Base-by-base conservation (phyloP, 2,797 vertebrate genomes). In the Coregonus suidteri region DNA sequence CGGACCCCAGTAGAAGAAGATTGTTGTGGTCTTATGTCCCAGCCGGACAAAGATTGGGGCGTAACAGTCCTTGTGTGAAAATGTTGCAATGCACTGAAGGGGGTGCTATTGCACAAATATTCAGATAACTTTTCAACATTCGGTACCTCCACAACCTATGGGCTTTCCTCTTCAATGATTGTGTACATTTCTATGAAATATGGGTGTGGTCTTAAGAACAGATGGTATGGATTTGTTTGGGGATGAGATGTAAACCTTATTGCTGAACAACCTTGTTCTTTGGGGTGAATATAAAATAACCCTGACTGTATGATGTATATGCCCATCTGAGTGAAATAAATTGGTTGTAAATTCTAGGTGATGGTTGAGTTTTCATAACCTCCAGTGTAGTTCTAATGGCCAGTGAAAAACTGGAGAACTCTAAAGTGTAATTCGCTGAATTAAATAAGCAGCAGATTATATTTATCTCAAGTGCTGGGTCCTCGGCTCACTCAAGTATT, bases 401-500 rank as follows among this genome's bases (percentile, higher is more conserved):
- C 47, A 47, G 35, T 67, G 71, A 77, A 82, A 83, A 82, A 71
- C 54, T 82, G 73, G 47, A 83, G 83, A 83, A 75, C 77, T 83
- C 71, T 31, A 34, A 71, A 53, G 14, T 20, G 69, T 76, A 52
- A 86, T 82, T 30, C 71, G 52, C 78, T 16, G 13, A 65, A 75
- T 81, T 77, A 80, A 90, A 82, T 82, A 25, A 78, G 74, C 74
- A 35, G 77, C n/a, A 31, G 37, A 37, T 65, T 79, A 71, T 86
- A 71, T 87, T 88, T 88, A 87, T 85, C 82, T 85, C 13, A 41
- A 75, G 41, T 81, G 79, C 81, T 73, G 79, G 85, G 80, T 87
- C 51, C 52, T 83, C 14, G 13, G 74, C 84, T 81, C 77, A 35
- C 79, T 83, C 77, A 87, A 88, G 83, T 85, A 86, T 88, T 89